Conservation (phyloP, 1,140 invertebrate genomes). For the Theocolax elegans region DNA sequence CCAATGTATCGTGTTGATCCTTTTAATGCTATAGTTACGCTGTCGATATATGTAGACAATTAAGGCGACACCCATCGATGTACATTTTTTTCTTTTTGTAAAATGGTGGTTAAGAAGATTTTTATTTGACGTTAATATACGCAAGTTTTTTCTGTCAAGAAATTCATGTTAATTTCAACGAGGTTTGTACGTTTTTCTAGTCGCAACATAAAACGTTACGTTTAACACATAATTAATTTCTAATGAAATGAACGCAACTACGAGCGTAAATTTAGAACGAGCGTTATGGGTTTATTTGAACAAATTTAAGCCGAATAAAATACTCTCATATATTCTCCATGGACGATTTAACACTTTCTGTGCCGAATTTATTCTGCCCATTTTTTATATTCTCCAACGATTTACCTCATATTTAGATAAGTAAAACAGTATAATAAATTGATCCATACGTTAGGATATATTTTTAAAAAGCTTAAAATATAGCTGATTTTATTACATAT, state of each 20-base stretch:
- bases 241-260: neutral
- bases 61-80: too few relatives aligned
- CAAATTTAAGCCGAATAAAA: slow-evolving; percentile 20
- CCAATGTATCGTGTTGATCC: too few relatives aligned
- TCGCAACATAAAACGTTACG: too few relatives aligned
- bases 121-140: too few relatives aligned
- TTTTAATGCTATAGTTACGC: too few relatives aligned
- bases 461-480: neutral
- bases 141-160: too few relatives aligned
- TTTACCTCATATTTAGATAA: slow-evolving; percentile 4
- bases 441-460: neutral
- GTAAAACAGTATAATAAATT: slow-evolving; percentile 2
- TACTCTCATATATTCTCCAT: slow-evolving; percentile 20
- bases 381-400: slow-evolving; percentile 28
- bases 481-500: neutral
- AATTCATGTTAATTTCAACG: too few relatives aligned
- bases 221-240: too few relatives aligned
- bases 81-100: too few relatives aligned
- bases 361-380: slow-evolving; percentile 27
- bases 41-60: too few relatives aligned
- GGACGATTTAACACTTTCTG: slow-evolving; percentile 26
- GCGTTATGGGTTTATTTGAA: slow-evolving; percentile 12
- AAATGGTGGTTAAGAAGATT: too few relatives aligned
- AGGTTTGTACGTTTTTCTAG: too few relatives aligned
- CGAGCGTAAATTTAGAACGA: neutral